Percentiles rank a stretch among this genome's conserved stretches.
phyloP scores from a whole-genome alignment of 1,140 invertebrate genomes.

The Tetragnatha versicolor region DNA sequence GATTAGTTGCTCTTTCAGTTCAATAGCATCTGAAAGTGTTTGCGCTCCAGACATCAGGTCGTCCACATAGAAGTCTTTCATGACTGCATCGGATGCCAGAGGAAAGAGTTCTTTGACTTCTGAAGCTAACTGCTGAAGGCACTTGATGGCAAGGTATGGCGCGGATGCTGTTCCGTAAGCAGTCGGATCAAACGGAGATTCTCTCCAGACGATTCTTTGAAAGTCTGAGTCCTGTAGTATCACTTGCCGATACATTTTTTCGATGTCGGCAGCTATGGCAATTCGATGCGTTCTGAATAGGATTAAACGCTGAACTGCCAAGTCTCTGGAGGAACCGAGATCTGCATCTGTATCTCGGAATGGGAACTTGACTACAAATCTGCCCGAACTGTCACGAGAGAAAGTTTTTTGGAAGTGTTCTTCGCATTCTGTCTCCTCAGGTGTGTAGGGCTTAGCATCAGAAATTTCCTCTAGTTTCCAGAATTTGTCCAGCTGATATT shows the following conservation, averaged over 20 bases:
- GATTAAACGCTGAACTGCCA: neutral
- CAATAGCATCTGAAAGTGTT: conserved; percentile 51
- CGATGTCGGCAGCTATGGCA: conserved; percentile 62
- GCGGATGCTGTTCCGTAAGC: conserved; percentile 61
- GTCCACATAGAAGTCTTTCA: conserved; percentile 60
- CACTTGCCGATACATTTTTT: conserved; percentile 59
- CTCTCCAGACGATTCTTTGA: conserved; percentile 65
- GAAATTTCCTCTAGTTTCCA: conserved; percentile 7
- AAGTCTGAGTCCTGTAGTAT: conserved; percentile 50
- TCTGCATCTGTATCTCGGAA: neutral
- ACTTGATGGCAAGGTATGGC: conserved; percentile 60
- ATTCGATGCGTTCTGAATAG: conserved; percentile 57
- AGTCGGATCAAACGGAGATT: conserved; percentile 58
- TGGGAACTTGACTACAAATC: neutral
- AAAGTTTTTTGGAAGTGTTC: neutral
- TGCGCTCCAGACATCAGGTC: conserved; percentile 58
- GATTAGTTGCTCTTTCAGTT: conserved; percentile 54
- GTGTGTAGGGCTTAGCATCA: neutral
- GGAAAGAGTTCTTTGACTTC: conserved; percentile 58
- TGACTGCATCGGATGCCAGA: conserved; percentile 38
- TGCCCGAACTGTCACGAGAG: neutral
- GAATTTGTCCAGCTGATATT: neutral
- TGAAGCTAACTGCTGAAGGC: conserved; percentile 58
- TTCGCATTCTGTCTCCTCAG: neutral
- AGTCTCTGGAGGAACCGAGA: neutral